Conservation (phyloP, 2,888 invertebrate species). For the Pseudococcus longispinus region DNA sequence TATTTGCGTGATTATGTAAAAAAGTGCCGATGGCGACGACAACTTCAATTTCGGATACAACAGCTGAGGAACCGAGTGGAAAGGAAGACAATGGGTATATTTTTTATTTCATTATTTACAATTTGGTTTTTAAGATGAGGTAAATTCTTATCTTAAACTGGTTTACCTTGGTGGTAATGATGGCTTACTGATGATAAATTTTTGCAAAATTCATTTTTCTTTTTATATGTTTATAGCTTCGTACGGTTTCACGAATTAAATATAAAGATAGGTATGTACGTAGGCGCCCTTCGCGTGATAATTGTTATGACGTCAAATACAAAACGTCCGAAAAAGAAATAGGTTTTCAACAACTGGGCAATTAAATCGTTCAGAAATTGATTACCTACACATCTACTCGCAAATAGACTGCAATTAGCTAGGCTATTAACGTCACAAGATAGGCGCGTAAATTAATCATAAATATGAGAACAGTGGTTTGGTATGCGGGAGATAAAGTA, state of each 20-base stretch:
- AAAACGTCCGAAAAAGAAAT: neutral
- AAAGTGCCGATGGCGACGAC: neutral
- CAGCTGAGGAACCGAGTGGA: neutral
- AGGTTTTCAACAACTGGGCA: neutral
- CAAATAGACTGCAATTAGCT: neutral
- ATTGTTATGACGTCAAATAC: neutral
- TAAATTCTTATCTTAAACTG: neutral
- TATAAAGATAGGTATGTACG: too few relatives aligned
- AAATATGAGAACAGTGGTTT: neutral
- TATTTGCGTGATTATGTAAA: neutral
- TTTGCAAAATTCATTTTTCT: neutral
- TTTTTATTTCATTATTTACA: neutral
- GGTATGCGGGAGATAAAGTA: neutral
- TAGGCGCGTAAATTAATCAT: neutral
- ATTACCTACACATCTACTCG: neutral
- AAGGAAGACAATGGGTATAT: neutral
- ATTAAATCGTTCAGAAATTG: neutral
- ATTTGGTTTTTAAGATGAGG: neutral
- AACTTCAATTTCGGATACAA: neutral
- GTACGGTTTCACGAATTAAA: neutral
- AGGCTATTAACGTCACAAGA: neutral
- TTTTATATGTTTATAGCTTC: neutral
- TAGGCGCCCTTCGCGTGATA: neutral
- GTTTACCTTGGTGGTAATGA: neutral
- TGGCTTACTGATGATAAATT: neutral